Evolutionary conservation across 2,888 invertebrate genomes (phyloP).

Genomic region (Heterodera filipjevi): DNA sequence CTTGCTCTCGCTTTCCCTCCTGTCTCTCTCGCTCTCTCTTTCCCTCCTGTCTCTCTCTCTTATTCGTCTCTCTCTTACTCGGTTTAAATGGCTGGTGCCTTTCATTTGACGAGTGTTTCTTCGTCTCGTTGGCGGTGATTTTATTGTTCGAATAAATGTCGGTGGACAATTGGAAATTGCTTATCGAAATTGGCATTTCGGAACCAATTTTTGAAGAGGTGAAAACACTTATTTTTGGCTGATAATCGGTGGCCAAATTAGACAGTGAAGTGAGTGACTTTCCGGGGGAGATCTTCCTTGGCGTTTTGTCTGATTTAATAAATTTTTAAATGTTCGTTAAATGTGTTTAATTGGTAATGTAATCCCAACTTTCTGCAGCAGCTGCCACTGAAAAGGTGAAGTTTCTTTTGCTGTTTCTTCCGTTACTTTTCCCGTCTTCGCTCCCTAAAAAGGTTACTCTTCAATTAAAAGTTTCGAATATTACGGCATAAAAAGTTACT

Average conservation of each 20-base stretch:
- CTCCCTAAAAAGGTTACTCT: background rate
- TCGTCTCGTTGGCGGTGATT: background rate
- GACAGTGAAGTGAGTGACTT: conserved; percentile 2
- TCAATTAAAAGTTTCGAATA: background rate
- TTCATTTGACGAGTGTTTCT: background rate
- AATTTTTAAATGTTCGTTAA: background rate
- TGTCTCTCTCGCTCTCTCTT: background rate
- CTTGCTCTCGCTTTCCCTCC: no score
- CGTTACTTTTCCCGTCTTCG: conserved; percentile 13
- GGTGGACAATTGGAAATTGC: conserved; percentile 5
- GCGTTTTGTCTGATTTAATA: background rate
- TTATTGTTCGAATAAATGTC: background rate
- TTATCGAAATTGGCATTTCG: background rate
- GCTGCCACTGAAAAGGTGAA: background rate
- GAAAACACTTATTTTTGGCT: conserved; percentile 6
- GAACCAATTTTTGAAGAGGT: background rate
- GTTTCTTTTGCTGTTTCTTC: background rate
- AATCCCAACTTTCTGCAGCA: background rate
- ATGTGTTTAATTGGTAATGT: background rate
- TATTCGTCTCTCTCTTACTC: background rate
- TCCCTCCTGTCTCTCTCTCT: no score
- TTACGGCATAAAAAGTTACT: conserved; percentile 23
- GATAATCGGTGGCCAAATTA: background rate
- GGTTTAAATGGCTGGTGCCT: background rate
- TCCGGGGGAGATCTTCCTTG: background rate